Evolutionary conservation across 2,797 vertebrate species (phyloP), one percentile per base, ranked within the genome.

Genomic region (Pampus argenteus): DNA sequence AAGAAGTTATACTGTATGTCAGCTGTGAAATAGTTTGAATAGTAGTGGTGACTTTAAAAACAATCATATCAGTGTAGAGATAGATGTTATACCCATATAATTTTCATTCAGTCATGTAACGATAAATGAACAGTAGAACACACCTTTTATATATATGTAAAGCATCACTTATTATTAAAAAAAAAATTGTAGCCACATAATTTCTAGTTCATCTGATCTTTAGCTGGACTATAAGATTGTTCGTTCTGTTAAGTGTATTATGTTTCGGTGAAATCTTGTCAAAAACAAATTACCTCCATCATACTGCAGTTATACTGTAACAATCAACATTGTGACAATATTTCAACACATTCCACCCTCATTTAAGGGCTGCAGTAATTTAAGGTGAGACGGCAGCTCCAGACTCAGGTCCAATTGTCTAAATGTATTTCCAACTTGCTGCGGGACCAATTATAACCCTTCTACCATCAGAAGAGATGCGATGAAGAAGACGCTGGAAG

Each of bases 231-330:
- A 58, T 66, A 40, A 51, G 61, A 76, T 20, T 52, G n/a, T 45
- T 22, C 20, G 25, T 54, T 65, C 45, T 66, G 14, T 72, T 54
- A 13, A 54, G 34, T 55, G 28, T 71, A 11, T 71, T 22, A 25
- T 17, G 25, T 77, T 65, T 59, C 31, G 13, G 65, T 25, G 23
- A 42, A 56, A 57, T 48, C 3, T 47, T 73, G 5, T 57, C 45
- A 44, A 55, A 76, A 87, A 87, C 77, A 25, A 62, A 79, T 69
- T 81, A 89, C 83, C 76, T 85, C 83, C 66, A 22, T 68, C 55
- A 55, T 17, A 10, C 47, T 58, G 75, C 69, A 52, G 67, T 7
- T 6, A 55, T 55, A 28, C 31, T 73, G 9, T 66, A 76, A 73
- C 56, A 51, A 58, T 82, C 72, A 62, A 52, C 59, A 9, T 28